Evolutionary conservation across 2,797 vertebrate genomes (phyloP).

Genomic region (Liasis olivaceus): DNA sequence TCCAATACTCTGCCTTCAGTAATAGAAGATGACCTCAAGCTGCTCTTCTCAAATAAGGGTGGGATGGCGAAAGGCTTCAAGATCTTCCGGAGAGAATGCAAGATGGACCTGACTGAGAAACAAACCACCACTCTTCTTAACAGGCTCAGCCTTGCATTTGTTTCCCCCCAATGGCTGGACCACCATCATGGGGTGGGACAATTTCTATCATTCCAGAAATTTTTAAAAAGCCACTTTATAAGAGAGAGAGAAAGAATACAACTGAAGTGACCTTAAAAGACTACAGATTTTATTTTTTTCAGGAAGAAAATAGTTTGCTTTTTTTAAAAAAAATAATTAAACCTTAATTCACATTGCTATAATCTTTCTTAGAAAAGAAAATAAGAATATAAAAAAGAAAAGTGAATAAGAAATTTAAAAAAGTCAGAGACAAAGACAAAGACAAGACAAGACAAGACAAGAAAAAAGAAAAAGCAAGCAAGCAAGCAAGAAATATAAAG

Average conservation of each 20-base stretch:
- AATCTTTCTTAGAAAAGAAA: constrained; percentile 42
- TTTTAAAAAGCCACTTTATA: constrained; percentile 81
- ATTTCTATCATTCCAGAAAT: constrained; percentile 88
- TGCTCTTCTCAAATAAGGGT: constrained; percentile 87
- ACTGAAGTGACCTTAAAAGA: constrained; percentile 87
- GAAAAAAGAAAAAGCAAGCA: neutral
- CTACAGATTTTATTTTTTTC: constrained; percentile 79
- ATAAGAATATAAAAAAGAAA: neutral
- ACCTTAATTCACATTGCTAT: constrained; percentile 69
- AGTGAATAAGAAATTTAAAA: neutral
- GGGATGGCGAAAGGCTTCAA: constrained; percentile 92
- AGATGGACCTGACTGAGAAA: constrained; percentile 74
- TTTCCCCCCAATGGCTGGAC: constrained; percentile 47
- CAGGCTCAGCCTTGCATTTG: constrained; percentile 56
- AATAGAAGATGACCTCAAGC: constrained; percentile 91
- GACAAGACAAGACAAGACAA: no score
- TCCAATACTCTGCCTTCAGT: constrained; percentile 94
- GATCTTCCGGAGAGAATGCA: constrained; percentile 86
- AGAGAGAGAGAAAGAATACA: constrained; percentile 71
- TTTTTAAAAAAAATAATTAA: constrained; percentile 70
- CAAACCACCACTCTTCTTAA: constrained; percentile 36
- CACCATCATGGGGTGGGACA: constrained; percentile 69
- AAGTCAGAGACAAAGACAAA: neutral
- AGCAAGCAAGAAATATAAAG: neutral
- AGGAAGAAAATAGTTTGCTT: constrained; percentile 78